Percentiles rank a stretch among this genome's conserved stretches.
Evolutionary conservation across 2,888 invertebrate genomes (phyloP).

Genomic region (Agrotis exclamationis): DNA sequence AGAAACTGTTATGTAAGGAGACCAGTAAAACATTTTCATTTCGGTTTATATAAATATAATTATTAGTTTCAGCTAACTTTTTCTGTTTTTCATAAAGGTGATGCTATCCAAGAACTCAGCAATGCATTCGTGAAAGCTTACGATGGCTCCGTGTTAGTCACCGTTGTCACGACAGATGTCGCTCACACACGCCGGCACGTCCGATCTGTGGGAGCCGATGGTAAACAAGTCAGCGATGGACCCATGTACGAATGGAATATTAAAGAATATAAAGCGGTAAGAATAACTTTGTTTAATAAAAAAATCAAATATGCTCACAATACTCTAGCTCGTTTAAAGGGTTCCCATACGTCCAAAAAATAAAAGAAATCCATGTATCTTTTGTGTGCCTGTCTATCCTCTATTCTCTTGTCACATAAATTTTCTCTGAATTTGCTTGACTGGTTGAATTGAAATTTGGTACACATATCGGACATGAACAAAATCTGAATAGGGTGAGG

Average conservation of each 20-base stretch:
- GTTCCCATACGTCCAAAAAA: too few species aligned
- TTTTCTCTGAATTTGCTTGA: too few species aligned
- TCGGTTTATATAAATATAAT: too few species aligned
- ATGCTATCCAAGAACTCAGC: constrained; percentile 88
- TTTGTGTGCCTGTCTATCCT: too few species aligned
- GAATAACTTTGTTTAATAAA: background rate
- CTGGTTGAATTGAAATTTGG: too few species aligned
- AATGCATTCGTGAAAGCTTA: constrained; percentile 91
- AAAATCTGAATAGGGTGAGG: too few species aligned
- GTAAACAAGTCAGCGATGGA: constrained; percentile 27
- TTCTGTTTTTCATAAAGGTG: constrained; percentile 69
- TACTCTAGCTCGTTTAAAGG: too few species aligned
- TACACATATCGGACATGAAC: too few species aligned
- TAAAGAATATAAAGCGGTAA: constrained; percentile 52
- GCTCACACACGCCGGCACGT: constrained; percentile 91
- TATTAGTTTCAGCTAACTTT: background rate
- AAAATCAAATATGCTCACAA: too few species aligned
- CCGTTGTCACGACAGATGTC: constrained; percentile 92
- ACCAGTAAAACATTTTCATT: too few species aligned
- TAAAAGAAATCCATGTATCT: too few species aligned
- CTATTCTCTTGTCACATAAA: too few species aligned
- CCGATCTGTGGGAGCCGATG: constrained; percentile 69
- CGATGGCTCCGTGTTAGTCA: constrained; percentile 91
- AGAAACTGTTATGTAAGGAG: constrained; percentile 89
- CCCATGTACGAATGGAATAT: constrained; percentile 23